These are phyloP conservation scores for Belonocnema kinseyi DNA, from an alignment of 1,140 invertebrate genomes.

Conservation along the genomic window DNA sequence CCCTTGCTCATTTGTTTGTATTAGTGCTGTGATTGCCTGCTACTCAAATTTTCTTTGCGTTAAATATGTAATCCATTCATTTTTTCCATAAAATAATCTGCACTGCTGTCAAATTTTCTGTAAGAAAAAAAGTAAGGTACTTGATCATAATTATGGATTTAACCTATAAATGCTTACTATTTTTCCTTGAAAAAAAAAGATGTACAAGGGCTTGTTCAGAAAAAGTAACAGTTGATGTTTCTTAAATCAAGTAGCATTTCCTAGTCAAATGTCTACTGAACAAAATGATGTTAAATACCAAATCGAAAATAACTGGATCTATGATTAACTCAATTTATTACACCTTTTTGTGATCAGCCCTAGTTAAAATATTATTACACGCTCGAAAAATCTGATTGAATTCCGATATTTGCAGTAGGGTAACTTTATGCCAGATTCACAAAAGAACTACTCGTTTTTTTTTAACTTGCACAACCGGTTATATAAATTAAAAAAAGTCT, in stretches of 20 bases:
- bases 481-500: too few species aligned
- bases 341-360: too few species aligned
- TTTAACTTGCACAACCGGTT: too few species aligned
- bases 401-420: too few species aligned
- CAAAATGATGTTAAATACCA: too few species aligned
- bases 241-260: not conserved
- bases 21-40: conserved; percentile 14
- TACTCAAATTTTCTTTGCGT: not conserved
- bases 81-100: conserved; percentile 1
- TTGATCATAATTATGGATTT: not conserved
- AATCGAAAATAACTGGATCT: too few species aligned
- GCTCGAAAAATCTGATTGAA: too few species aligned
- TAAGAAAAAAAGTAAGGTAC: not conserved
- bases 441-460: too few species aligned
- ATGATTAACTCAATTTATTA: too few species aligned
- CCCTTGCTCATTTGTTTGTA: not conserved
- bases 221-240: not conserved
- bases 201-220: not conserved
- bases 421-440: too few species aligned
- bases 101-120: not conserved
- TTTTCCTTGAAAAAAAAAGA: not conserved
- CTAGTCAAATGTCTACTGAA: too few species aligned
- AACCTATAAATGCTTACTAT: conserved; percentile 5
- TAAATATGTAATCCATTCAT: not conserved
- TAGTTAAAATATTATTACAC: too few species aligned